Percentiles rank a stretch among this genome's conserved stretches.
Evolutionary conservation across 2,113 vertebrate species (phyloP).

Genomic region (Bubo blakistoni): DNA sequence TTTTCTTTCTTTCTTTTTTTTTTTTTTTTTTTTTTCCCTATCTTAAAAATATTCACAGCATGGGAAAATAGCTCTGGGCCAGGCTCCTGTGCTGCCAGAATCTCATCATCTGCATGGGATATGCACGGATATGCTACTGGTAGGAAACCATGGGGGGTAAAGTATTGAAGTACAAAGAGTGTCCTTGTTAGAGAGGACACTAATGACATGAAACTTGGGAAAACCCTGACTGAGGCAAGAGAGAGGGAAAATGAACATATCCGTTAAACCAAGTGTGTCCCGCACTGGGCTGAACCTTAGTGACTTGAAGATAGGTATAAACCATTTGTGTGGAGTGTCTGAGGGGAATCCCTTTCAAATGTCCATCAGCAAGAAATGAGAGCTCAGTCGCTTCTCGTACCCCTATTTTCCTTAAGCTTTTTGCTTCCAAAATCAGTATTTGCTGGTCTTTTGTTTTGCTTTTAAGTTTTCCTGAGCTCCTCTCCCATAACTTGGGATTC

Average conservation of each 20-base stretch:
- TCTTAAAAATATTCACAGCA: background rate
- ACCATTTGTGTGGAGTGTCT: background rate
- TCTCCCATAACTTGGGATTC: background rate
- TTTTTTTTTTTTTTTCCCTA: background rate
- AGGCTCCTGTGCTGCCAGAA: background rate
- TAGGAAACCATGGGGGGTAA: background rate
- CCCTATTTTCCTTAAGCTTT: background rate
- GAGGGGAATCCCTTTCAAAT: background rate
- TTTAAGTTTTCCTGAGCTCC: background rate
- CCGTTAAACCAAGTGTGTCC: background rate
- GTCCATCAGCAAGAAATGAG: background rate
- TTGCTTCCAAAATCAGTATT: background rate
- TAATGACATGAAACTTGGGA: background rate
- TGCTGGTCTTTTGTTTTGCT: background rate
- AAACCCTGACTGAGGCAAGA: background rate
- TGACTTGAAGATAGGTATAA: background rate
- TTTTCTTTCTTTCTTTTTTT: accelerated
- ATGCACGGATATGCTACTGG: background rate
- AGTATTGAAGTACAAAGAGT: background rate
- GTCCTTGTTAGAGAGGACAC: background rate
- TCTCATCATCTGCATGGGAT: background rate
- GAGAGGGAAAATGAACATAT: background rate
- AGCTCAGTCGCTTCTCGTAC: background rate
- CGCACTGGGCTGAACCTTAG: background rate
- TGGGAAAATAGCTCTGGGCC: background rate